Evolutionary conservation across 2,888 invertebrate species (phyloP).

Genomic region (Entomobrya proxima): DNA sequence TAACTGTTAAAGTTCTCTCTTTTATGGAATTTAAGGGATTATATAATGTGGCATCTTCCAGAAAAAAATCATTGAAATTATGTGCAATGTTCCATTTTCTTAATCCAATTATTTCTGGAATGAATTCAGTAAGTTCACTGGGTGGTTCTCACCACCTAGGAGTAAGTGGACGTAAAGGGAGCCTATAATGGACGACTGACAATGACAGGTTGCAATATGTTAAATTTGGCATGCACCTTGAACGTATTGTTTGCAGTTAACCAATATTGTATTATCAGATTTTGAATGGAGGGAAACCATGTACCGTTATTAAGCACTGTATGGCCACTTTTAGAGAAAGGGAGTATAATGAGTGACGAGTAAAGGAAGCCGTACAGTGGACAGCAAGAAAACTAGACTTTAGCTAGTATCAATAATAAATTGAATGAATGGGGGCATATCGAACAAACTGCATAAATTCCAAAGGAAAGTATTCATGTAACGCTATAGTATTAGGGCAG

Average conservation of each 20-base stretch:
- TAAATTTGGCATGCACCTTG: not conserved
- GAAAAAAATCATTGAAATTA: too few relatives aligned
- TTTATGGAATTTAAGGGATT: too few relatives aligned
- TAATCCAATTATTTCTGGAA: too few relatives aligned
- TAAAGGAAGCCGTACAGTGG: constrained; percentile 3
- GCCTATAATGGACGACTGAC: too few relatives aligned
- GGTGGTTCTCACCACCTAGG: too few relatives aligned
- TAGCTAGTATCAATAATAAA: not conserved
- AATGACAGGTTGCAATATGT: not conserved
- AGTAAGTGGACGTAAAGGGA: too few relatives aligned
- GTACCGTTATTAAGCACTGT: not conserved
- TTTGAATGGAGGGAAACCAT: constrained; percentile 22
- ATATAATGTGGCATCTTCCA: too few relatives aligned
- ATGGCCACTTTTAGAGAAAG: not conserved
- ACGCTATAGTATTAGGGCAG: not conserved
- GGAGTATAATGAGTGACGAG: not conserved
- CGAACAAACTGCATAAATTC: not conserved
- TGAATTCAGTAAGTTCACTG: too few relatives aligned
- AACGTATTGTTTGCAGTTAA: not conserved
- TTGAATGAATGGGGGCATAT: not conserved
- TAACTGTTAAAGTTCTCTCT: too few relatives aligned
- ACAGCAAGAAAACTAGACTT: not conserved
- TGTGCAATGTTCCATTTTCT: too few relatives aligned
- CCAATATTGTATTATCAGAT: not conserved
- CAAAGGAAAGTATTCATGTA: not conserved